Percentiles rank a stretch among this genome's conserved stretches.
Evolutionary conservation across 2,888 invertebrate genomes (phyloP).

Genomic region (Steinernema scapterisci): DNA sequence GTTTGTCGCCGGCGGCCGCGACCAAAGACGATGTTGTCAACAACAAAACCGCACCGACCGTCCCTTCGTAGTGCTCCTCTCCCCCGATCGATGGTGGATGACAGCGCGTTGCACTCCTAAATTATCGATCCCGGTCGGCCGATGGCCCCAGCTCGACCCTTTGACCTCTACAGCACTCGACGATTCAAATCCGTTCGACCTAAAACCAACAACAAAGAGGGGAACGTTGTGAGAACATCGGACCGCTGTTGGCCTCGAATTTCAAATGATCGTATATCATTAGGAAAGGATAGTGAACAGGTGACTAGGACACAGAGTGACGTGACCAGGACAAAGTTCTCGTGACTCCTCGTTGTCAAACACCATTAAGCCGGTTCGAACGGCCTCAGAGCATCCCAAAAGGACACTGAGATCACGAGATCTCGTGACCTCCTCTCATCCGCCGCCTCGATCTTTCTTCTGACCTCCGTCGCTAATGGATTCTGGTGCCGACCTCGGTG

Average conservation of each 20-base stretch:
- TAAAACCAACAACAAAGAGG: not conserved
- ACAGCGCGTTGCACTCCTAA: not conserved
- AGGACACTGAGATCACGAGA: not conserved
- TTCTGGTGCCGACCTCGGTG: not conserved
- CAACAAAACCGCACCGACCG: not conserved
- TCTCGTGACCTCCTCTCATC: slow-evolving; percentile 27
- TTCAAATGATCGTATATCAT: too few species aligned
- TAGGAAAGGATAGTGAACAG: too few species aligned
- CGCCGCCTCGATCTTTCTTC: not conserved
- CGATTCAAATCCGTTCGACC: not conserved
- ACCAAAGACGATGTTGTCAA: not conserved
- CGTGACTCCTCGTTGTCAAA: too few species aligned
- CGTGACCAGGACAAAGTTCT: too few species aligned
- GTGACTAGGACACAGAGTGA: too few species aligned
- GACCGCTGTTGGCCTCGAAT: too few species aligned
- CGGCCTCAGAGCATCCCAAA: too few species aligned
- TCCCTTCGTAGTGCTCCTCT: not conserved
- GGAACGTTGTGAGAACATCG: too few species aligned
- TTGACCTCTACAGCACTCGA: not conserved
- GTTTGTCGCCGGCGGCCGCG: slow-evolving; percentile 5
- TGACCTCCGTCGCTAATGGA: not conserved
- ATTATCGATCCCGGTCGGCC: not conserved
- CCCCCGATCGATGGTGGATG: not conserved
- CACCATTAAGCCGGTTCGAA: too few species aligned
- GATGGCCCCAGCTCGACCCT: not conserved